Percentiles rank a stretch among this genome's conserved stretches.
phyloP scores from a whole-genome alignment of 2,888 invertebrate species.

The Volucella inflata region DNA sequence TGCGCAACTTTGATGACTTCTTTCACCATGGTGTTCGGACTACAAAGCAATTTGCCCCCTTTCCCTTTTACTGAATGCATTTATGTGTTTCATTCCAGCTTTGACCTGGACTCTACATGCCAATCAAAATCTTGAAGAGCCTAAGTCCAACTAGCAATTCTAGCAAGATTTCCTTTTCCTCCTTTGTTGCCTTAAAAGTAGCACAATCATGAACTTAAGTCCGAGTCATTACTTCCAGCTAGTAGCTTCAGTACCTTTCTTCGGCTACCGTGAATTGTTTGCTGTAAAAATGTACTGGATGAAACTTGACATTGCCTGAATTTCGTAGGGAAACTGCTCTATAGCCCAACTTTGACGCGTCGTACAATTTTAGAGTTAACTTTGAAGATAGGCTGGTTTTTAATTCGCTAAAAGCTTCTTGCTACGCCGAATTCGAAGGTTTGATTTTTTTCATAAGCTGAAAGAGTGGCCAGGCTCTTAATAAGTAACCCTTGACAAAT shows the following conservation, averaged over 20 bases:
- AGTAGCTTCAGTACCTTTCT: constrained; percentile 17
- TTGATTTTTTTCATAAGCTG: too few species aligned
- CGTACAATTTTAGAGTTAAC: too few species aligned
- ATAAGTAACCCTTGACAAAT: too few species aligned
- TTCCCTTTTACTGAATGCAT: not conserved
- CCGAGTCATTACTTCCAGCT: too few species aligned
- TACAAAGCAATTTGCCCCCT: not conserved
- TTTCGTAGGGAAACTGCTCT: too few species aligned
- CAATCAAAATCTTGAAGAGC: too few species aligned
- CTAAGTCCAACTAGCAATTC: not conserved
- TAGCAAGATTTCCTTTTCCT: not conserved
- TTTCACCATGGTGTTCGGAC: not conserved
- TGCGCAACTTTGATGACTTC: not conserved
- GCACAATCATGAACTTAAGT: constrained; percentile 24
- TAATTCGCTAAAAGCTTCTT: too few species aligned
- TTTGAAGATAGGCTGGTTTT: too few species aligned
- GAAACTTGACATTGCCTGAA: constrained; percentile 14
- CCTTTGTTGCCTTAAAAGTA: not conserved
- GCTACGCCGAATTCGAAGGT: too few species aligned
- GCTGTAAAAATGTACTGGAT: constrained; percentile 1
- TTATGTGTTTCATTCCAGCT: not conserved
- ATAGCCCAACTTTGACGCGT: too few species aligned
- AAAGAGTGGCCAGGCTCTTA: too few species aligned
- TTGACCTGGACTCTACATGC: not conserved
- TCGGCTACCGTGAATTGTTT: not conserved